A percentile compares a stretch with the other conserved stretches of the same genome.
Conservation (phyloP, 2,888 invertebrate species). For the Polymixis lichenea region DNA sequence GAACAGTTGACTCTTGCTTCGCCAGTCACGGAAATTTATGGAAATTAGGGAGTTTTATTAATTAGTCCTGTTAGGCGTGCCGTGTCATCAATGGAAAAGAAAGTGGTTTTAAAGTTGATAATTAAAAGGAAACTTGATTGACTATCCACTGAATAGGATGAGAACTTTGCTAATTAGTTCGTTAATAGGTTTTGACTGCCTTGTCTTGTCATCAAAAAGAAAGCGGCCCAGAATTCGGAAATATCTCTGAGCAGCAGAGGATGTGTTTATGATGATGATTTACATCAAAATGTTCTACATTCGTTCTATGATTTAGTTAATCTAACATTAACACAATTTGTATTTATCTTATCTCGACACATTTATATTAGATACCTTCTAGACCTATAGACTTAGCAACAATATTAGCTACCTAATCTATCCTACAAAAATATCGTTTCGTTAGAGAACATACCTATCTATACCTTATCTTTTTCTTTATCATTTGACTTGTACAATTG, state of each 20-base stretch:
- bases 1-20: neutral
- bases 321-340: neutral
- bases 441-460: too few relatives aligned
- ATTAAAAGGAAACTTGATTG: conserved; percentile 12
- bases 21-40: conserved; percentile 22
- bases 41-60: conserved; percentile 8
- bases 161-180: conserved; percentile 10
- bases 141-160: neutral
- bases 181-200: neutral
- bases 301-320: neutral
- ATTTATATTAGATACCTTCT: neutral
- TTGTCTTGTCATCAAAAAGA: conserved; percentile 3
- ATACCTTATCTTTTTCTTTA: too few relatives aligned
- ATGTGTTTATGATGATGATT: neutral
- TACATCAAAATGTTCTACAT: neutral
- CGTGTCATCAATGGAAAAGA: conserved; percentile 26
- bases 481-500: too few relatives aligned
- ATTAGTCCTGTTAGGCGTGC: conserved; percentile 2
- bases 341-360: neutral
- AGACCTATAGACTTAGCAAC: too few relatives aligned
- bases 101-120: conserved; percentile 23
- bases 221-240: neutral
- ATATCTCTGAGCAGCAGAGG: conserved; percentile 2
- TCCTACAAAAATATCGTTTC: too few relatives aligned
- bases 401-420: too few relatives aligned